Percentiles rank a stretch among this genome's conserved stretches.
These are phyloP conservation scores for Adelognathus sp. DNA, from an alignment of 2,888 invertebrate species.

Conservation along the genomic window DNA sequence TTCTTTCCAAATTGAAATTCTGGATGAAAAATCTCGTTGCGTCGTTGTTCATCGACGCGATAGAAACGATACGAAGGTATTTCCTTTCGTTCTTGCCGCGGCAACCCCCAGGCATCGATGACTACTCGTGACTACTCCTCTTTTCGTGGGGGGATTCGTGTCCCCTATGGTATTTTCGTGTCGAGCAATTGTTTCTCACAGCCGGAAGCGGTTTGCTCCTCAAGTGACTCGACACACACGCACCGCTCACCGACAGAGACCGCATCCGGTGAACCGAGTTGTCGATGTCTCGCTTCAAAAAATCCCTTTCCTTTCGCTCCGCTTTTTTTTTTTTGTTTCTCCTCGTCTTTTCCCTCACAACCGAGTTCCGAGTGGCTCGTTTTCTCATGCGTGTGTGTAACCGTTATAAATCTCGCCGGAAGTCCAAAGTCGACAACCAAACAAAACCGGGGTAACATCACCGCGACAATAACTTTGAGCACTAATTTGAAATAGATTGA, in stretches of 20 bases:
- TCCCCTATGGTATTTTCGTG: constrained; percentile 34
- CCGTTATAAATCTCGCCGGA: constrained; percentile 12
- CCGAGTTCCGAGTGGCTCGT: constrained; percentile 7
- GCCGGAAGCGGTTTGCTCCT: constrained; percentile 68
- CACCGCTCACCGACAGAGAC: constrained; percentile 12
- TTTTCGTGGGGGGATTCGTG: constrained; percentile 16
- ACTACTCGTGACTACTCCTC: constrained; percentile 24
- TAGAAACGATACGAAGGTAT: constrained; percentile 54
- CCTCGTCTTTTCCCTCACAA: constrained; percentile 8
- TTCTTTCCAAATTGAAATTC: too few species aligned
- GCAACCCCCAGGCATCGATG: constrained; percentile 7
- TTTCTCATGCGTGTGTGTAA: not conserved
- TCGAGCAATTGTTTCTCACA: constrained; percentile 56
- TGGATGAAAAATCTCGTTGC: too few species aligned
- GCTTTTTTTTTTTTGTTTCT: not conserved
- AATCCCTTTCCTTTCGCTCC: constrained; percentile 11
- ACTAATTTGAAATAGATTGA: constrained; percentile 23
- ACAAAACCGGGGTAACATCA: not conserved
- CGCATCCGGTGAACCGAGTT: constrained; percentile 41
- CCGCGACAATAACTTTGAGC: not conserved
- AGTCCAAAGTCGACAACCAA: not conserved
- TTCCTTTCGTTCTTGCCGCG: constrained; percentile 56
- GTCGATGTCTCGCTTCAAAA: constrained; percentile 38
- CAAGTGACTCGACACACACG: constrained; percentile 58
- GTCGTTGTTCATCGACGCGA: not conserved